Conservation (phyloP, 1,140 invertebrate species). For the Leptopilina clavipes region DNA sequence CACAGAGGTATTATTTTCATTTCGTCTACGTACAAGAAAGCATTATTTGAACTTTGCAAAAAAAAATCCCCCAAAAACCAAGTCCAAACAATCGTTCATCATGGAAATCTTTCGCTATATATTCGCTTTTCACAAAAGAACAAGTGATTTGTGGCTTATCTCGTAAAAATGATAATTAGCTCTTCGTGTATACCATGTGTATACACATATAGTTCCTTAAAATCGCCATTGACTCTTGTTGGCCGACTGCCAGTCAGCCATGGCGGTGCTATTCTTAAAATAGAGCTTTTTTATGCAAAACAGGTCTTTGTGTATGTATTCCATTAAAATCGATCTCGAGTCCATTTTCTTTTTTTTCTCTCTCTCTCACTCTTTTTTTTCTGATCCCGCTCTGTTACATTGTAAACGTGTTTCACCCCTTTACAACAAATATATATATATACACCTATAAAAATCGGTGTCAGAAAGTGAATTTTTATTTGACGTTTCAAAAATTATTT, state of each 20-base stretch:
- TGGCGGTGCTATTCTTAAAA: conserved; percentile 48
- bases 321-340: conserved; percentile 56
- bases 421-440: background rate
- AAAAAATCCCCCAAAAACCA: background rate
- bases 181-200: background rate
- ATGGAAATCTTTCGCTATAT: conserved; percentile 16
- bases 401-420: background rate
- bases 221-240: conserved; percentile 47
- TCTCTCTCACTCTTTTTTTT: too few relatives aligned
- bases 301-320: conserved; percentile 42
- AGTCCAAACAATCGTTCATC: conserved; percentile 28
- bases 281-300: conserved; percentile 60
- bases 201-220: background rate
- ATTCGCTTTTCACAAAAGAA: conserved; percentile 25
- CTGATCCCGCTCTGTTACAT: background rate
- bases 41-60: background rate
- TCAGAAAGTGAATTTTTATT: conserved; percentile 25
- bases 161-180: conserved; percentile 45
- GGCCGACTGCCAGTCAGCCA: conserved; percentile 43
- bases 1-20: background rate
- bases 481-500: conserved; percentile 54
- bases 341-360: background rate
- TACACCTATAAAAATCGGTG: background rate
- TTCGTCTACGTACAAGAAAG: background rate
- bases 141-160: conserved; percentile 44